Conservation (phyloP, 1,140 invertebrate species). For the Drosophila truncata region DNA sequence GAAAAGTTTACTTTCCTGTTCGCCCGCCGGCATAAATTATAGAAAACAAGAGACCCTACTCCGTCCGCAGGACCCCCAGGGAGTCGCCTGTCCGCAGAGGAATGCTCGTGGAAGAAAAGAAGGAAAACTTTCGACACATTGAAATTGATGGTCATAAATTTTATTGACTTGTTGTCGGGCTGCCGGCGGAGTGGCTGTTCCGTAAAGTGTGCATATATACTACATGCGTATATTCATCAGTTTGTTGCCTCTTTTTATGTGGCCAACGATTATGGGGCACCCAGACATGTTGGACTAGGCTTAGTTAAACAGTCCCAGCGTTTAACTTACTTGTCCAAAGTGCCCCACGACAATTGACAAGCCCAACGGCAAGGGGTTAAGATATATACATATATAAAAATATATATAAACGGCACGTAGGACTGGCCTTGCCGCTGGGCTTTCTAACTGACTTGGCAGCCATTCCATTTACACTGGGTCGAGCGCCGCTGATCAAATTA, state of each 20-base stretch:
- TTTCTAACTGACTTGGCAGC: conserved; percentile 47
- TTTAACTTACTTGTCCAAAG: conserved; percentile 68
- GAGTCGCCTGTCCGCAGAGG: conserved; percentile 7
- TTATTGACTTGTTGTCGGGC: conserved; percentile 68
- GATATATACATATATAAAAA: conserved; percentile 8
- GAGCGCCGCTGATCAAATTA: conserved; percentile 19
- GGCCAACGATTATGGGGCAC: conserved; percentile 54
- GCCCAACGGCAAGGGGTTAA: conserved; percentile 38
- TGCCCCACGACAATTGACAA: conserved; percentile 34
- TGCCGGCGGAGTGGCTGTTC: conserved; percentile 22
- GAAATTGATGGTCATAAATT: conserved; percentile 78
- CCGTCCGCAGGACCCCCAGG: conserved; percentile 28
- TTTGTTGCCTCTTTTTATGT: conserved; percentile 37
- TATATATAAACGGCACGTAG: conserved; percentile 18
- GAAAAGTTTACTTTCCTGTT: conserved; percentile 48
- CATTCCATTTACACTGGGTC: conserved; percentile 41
- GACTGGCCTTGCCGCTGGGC: conserved; percentile 14
- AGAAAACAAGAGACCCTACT: conserved; percentile 39
- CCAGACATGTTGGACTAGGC: conserved; percentile 29
- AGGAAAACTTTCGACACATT: conserved; percentile 61
- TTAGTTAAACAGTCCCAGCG: conserved; percentile 56
- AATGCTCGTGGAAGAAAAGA: conserved; percentile 6
- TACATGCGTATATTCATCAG: conserved; percentile 16
- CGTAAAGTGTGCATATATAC: conserved; percentile 18
- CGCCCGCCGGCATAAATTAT: conserved; percentile 60